phyloP scores from a whole-genome alignment of 1,140 invertebrate genomes.

The Drosophila guanche region DNA sequence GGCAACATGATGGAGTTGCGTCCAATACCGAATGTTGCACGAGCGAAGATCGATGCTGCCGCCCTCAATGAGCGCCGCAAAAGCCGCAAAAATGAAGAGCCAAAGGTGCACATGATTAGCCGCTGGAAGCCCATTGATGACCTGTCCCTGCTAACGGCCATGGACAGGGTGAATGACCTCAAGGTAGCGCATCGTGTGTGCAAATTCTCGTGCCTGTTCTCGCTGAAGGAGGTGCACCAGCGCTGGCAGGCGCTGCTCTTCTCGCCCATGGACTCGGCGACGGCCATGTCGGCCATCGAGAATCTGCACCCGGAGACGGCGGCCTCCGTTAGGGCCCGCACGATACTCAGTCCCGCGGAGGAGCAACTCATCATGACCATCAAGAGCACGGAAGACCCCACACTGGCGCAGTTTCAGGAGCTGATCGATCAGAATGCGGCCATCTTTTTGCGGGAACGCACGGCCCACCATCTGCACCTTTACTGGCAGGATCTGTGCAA shows the following conservation, averaged over 20 bases:
- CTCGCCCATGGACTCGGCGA: constrained; percentile 93
- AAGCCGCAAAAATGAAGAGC: too few relatives aligned
- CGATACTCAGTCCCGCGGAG: constrained; percentile 94
- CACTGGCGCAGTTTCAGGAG: constrained; percentile 92
- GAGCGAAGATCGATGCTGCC: too few relatives aligned
- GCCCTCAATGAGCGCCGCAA: too few relatives aligned
- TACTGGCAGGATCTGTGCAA: constrained; percentile 98
- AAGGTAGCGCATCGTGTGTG: constrained; percentile 94
- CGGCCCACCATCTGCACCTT: constrained; percentile 91
- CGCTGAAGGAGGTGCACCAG: constrained; percentile 95
- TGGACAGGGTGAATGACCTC: constrained; percentile 96
- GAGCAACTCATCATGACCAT: constrained; percentile 93
- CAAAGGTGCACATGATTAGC: constrained; percentile 85
- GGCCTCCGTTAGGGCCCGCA: constrained; percentile 88
- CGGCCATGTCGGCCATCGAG: constrained; percentile 95
- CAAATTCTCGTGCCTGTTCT: constrained; percentile 98
- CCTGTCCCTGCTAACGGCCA: constrained; percentile 95
- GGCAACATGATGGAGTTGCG: too few relatives aligned
- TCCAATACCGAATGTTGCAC: too few relatives aligned
- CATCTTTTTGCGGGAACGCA: constrained; percentile 94
- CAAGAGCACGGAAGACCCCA: constrained; percentile 87
- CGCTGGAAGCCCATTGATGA: constrained; percentile 99
- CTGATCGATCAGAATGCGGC: constrained; percentile 92
- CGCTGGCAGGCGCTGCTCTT: constrained; percentile 98
- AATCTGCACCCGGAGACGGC: constrained; percentile 96